Base-by-base conservation (phyloP, 1,140 invertebrate species). In the Eufriesea mexicana region DNA sequence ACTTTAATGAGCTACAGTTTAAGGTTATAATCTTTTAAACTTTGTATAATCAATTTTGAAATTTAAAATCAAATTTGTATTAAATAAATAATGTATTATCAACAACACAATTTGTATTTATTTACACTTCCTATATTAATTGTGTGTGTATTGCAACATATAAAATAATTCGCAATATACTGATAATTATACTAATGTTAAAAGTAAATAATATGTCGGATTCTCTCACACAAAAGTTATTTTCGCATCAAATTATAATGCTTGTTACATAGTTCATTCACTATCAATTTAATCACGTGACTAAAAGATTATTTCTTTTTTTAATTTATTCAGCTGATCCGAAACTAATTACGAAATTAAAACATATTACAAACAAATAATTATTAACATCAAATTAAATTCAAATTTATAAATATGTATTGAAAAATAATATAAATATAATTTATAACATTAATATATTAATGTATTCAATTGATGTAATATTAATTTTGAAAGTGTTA, bases 251-350 rank as follows among this genome's bases (percentile, higher is more conserved):
- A 54, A 18, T 66, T 66, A 67, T 16, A 9, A 67, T 47, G 64
- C 45, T 67, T 23, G 35, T 67, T 35, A 35, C 35, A 67, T 18
- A 20, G n/a, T 57, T 73, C 54, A 73, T 73, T 73, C 71, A 57
- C 45, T 6, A 18, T 12, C 5, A 2, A 35, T 57, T 35, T 14
- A 23, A 25, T 28, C 59, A 64, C 74, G 74, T 66, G 61, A 76
- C n/a, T 35, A 20, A 5, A 61, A 12, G 12, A n/a, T 6, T 45
- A 57, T 18, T 54, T 54, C 16, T 54, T 64, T 35, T 49, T 42
- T 61, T 35, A 16, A 28, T 72, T 1, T 23, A 47, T 42, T 59
- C 77, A 61, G 51, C 25, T 68, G 54, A 71, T 61, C 20, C n/a
- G 16, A 79, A 59, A 61, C 28, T 49, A 23, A 71, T 61, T 71